Evolutionary conservation across 2,113 vertebrate genomes (phyloP).

Genomic region (Apus apus): DNA sequence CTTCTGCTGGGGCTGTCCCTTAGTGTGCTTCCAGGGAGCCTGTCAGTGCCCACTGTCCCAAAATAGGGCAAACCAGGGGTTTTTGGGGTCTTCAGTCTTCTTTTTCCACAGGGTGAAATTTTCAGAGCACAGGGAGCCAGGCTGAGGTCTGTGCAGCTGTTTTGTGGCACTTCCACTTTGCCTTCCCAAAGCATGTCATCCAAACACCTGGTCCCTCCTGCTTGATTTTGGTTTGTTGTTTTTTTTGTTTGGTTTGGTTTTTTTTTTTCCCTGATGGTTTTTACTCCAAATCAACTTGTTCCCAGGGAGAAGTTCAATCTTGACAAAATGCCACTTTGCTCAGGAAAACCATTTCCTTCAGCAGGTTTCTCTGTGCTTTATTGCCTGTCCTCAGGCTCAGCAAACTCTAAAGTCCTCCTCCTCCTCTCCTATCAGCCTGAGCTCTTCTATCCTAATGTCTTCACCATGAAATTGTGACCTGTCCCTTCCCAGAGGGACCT

Average conservation of each 20-base stretch:
- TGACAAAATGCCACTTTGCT: not conserved
- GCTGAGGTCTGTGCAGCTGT: not conserved
- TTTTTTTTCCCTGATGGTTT: not conserved
- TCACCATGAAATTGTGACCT: not conserved
- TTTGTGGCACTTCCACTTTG: not conserved
- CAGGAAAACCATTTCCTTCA: not conserved
- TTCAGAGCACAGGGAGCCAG: accelerated
- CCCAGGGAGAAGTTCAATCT: not conserved
- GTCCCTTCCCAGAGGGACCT: not conserved
- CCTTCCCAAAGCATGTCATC: not conserved
- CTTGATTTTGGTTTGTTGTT: not conserved
- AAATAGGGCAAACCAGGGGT: accelerated
- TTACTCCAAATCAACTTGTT: not conserved
- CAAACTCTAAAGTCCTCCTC: not conserved
- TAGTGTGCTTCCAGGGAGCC: accelerated
- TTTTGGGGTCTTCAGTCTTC: accelerated
- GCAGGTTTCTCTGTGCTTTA: not conserved
- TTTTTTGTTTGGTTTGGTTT: not conserved
- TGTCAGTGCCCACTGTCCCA: not conserved
- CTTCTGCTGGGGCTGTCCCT: not conserved
- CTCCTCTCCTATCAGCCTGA: not conserved
- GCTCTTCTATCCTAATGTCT: not conserved
- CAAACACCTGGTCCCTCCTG: not conserved
- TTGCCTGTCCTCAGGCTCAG: not conserved
- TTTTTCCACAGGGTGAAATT: not conserved